Percentiles rank a stretch among this genome's conserved stretches.
phyloP scores from a whole-genome alignment of 2,888 invertebrate genomes.

The Himalopsyche tibetana region DNA sequence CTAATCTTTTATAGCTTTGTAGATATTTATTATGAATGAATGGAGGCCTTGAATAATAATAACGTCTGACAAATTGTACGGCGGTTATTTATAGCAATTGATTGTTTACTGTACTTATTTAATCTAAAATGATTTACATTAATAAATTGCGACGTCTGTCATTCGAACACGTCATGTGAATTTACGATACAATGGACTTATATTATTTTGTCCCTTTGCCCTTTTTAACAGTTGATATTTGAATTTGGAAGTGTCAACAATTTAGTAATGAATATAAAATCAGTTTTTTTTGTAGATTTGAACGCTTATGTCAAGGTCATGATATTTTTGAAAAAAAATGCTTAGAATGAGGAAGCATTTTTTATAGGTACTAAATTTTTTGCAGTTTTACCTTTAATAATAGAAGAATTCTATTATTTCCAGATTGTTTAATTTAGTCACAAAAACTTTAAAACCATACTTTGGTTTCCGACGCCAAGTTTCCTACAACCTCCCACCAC shows the following conservation, averaged over 20 bases:
- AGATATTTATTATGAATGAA: not conserved
- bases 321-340: too few species aligned
- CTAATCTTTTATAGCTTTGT: not conserved
- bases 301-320: too few species aligned
- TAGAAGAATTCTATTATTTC: too few species aligned
- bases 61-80: constrained; percentile 18
- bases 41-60: not conserved
- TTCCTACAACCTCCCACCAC: too few species aligned
- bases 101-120: constrained; percentile 42
- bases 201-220: not conserved
- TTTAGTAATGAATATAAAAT: not conserved
- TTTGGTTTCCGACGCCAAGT: too few species aligned
- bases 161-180: constrained; percentile 20
- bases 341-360: too few species aligned
- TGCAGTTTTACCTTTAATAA: too few species aligned
- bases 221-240: not conserved
- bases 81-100: constrained; percentile 36
- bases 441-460: too few species aligned
- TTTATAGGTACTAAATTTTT: too few species aligned
- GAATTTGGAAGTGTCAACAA: too few species aligned
- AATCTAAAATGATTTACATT: constrained; percentile 34
- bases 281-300: not conserved
- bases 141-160: constrained; percentile 17
- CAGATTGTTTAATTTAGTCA: too few species aligned
- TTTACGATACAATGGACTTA: not conserved